A percentile compares a stretch with the other conserved stretches of the same genome.
Conservation (phyloP, 2,113 vertebrate genomes). For the Xiphophorus maculatus region DNA sequence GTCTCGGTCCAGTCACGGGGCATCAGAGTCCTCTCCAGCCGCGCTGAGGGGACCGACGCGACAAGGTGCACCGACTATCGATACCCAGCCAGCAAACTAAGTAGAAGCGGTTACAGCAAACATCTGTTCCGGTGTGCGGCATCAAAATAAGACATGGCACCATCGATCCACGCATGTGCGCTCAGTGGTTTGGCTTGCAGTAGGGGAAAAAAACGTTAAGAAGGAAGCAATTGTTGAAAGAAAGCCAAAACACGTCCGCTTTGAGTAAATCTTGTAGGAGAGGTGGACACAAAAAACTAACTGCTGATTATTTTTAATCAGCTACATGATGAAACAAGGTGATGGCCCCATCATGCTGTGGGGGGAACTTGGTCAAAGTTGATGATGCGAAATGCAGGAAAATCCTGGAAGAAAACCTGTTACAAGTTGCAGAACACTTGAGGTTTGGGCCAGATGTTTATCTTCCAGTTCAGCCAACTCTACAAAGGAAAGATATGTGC, state of each 20-base stretch:
- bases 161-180: neutral
- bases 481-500: neutral
- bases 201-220: no score
- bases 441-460: neutral
- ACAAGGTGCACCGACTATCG: conserved; percentile 54
- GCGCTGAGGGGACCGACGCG: conserved; percentile 44
- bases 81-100: conserved; percentile 9
- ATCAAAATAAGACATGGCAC: conserved; percentile 53
- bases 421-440: neutral
- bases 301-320: neutral
- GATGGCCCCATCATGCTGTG: neutral
- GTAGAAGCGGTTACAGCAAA: neutral
- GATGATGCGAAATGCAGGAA: neutral
- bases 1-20: conserved; percentile 15
- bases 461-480: neutral
- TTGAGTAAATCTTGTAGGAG: no score
- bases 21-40: conserved; percentile 29
- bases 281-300: neutral
- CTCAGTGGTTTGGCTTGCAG: neutral
- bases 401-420: neutral
- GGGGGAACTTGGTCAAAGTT: no score
- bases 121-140: conserved; percentile 30
- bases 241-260: neutral
- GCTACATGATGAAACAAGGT: neutral
- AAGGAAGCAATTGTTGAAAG: neutral